A percentile compares a stretch with the other conserved stretches of the same genome.
Evolutionary conservation across 2,113 vertebrate species (phyloP).

Genomic region (Lathamus discolor): DNA sequence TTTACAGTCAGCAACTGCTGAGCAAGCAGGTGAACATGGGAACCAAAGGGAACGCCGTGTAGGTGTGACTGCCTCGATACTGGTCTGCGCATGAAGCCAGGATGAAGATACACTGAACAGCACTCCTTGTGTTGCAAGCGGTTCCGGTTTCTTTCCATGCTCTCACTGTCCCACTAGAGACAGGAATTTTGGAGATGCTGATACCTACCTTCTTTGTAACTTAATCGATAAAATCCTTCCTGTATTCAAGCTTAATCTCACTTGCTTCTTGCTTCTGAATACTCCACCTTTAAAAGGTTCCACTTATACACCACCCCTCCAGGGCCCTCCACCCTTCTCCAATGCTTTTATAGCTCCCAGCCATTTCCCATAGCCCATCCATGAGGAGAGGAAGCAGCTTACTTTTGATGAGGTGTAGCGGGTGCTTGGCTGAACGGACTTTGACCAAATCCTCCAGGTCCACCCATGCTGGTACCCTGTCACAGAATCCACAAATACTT

Average conservation of each 20-base stretch:
- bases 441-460: constrained; percentile 88
- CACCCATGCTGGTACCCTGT: constrained; percentile 88
- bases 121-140: not conserved
- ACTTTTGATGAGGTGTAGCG: constrained; percentile 94
- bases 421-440: constrained; percentile 92
- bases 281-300: not conserved
- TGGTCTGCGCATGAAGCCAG: not conserved
- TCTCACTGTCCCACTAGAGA: not conserved
- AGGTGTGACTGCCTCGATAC: not conserved
- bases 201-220: not conserved
- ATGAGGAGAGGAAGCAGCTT: constrained; percentile 38
- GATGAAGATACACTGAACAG: not conserved
- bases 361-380: not conserved
- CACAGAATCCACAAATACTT: constrained; percentile 45
- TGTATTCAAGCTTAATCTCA: not conserved
- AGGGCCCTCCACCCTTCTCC: not conserved
- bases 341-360: not conserved
- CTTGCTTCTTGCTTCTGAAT: not conserved
- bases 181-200: not conserved
- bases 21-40: not conserved
- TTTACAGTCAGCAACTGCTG: not conserved
- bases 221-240: not conserved
- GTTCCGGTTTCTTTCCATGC: not conserved
- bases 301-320: not conserved
- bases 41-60: not conserved